Conservation (phyloP, 1,140 invertebrate genomes). For the Panulirus ornatus region DNA sequence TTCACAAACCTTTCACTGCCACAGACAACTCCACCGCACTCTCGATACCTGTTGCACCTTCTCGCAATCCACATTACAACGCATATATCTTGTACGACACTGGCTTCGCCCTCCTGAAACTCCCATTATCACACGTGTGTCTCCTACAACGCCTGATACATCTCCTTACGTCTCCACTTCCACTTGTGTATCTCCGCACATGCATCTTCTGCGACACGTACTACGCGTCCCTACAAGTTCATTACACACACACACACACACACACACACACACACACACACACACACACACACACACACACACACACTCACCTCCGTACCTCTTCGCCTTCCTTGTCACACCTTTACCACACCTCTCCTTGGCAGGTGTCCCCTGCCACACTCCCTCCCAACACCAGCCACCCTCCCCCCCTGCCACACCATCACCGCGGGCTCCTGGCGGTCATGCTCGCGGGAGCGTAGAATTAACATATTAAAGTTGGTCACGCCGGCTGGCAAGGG, state of each 20-base stretch:
- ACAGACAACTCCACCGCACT: no score
- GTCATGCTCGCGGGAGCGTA: no score
- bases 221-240: not conserved
- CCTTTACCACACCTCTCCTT: not conserved
- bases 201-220: not conserved
- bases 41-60: no score
- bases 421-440: no score
- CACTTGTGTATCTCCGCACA: not conserved
- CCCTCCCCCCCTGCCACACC: not conserved
- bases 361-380: not conserved
- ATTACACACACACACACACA: not conserved
- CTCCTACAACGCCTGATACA: no score
- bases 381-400: slow-evolving; percentile 1
- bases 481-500: no score
- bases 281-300: slow-evolving; percentile 28
- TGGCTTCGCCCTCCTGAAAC: not conserved
- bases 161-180: not conserved
- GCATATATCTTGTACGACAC: no score
- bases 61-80: no score
- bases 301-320: not conserved
- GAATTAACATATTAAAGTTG: no score
- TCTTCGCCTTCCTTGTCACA: not conserved
- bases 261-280: slow-evolving; percentile 36
- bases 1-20: no score
- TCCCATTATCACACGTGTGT: no score